Evolutionary conservation across 2,888 invertebrate species (phyloP).

Genomic region (Athalia cordata): DNA sequence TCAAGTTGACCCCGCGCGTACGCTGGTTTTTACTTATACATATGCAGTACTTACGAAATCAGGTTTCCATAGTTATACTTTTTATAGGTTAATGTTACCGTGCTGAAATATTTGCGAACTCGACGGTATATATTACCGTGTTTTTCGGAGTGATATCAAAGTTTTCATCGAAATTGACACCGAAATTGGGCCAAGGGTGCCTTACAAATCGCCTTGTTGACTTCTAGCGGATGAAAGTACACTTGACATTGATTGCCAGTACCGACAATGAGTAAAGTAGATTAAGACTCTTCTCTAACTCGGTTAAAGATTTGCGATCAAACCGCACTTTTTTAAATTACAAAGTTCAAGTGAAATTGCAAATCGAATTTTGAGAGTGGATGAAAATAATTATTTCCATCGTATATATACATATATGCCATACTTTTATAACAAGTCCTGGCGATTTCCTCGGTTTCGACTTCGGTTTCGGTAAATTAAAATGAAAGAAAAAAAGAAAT

Average conservation of each 20-base stretch:
- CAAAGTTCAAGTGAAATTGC: constrained; percentile 15
- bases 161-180: neutral
- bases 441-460: neutral
- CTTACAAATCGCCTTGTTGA: neutral
- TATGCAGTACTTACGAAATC: no score
- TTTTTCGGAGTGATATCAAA: neutral
- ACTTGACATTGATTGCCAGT: constrained; percentile 9
- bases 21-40: no score
- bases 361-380: neutral
- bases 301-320: neutral
- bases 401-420: neutral
- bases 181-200: constrained; percentile 4
- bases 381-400: no score
- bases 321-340: neutral
- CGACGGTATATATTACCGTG: neutral
- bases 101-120: neutral
- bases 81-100: no score
- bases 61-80: no score
- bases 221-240: neutral
- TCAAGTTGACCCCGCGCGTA: no score
- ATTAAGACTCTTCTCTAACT: constrained; percentile 11
- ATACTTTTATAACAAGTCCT: neutral
- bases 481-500: neutral
- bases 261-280: neutral
- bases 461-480: constrained; percentile 2